These are phyloP conservation scores for Rhagoletis pomonella DNA, from an alignment of 1,140 invertebrate species.

Conservation along the genomic window DNA sequence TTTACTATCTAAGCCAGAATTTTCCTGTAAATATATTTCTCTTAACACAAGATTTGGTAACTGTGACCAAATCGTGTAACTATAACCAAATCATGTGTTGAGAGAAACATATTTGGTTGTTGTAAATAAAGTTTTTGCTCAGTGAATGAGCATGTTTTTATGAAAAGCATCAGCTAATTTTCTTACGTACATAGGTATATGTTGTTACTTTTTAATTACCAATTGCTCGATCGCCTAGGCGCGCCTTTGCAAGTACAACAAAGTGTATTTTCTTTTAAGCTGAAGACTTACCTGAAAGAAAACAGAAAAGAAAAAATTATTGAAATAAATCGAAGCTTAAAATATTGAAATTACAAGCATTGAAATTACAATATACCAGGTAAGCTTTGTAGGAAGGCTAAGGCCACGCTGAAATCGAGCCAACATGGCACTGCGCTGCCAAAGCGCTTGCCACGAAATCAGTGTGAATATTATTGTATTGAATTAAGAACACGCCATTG, in stretches of 20 bases:
- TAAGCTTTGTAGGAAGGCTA: not conserved
- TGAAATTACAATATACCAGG: not conserved
- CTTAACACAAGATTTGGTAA: no score
- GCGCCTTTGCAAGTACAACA: not conserved
- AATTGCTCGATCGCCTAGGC: no score
- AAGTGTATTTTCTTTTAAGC: not conserved
- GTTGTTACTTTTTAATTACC: no score
- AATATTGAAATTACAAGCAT: not conserved
- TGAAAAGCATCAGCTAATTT: no score
- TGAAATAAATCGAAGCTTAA: not conserved
- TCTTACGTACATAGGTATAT: no score
- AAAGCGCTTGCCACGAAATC: not conserved
- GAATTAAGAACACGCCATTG: constrained; percentile 11
- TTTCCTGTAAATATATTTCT: no score
- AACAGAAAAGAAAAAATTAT: not conserved
- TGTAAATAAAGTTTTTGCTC: no score
- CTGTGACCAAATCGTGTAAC: no score
- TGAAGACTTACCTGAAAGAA: constrained; percentile 21
- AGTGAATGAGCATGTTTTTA: no score
- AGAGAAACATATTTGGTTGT: no score
- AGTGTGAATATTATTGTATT: not conserved
- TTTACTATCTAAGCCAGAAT: no score
- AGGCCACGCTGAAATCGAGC: constrained; percentile 8
- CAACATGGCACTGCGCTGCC: not conserved
- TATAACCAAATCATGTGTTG: no score